Evolutionary conservation across 1,140 invertebrate species (phyloP).

Genomic region (Philaenus spumarius): DNA sequence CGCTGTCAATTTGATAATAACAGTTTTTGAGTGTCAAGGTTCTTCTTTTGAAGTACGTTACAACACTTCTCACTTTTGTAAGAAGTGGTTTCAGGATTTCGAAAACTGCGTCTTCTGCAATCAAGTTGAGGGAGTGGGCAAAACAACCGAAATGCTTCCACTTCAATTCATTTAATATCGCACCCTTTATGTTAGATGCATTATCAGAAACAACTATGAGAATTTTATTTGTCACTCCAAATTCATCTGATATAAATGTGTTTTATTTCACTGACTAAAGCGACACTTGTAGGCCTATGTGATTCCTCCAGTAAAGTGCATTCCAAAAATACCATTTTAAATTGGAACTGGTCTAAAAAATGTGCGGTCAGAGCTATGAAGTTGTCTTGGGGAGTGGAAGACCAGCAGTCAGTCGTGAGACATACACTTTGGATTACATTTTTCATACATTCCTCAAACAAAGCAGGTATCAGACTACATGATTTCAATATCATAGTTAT

Average conservation of each 20-base stretch:
- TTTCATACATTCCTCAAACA: neutral
- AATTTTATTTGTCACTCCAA: neutral
- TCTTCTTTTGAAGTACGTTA: constrained; percentile 5
- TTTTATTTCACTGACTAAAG: neutral
- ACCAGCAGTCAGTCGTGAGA: neutral
- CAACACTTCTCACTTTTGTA: neutral
- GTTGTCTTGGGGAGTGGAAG: neutral
- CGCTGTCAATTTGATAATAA: neutral
- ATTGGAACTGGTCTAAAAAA: neutral
- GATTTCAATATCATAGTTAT: no score
- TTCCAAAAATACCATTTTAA: neutral
- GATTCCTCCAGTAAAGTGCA: neutral
- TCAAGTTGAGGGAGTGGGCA: constrained; percentile 6
- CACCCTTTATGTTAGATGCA: neutral
- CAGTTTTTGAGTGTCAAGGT: neutral
- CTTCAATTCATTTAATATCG: neutral
- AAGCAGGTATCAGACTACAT: neutral
- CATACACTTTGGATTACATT: neutral
- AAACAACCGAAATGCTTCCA: no score
- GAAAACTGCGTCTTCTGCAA: neutral
- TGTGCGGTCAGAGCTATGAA: neutral
- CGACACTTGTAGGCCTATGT: neutral
- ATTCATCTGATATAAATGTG: neutral
- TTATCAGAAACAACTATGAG: constrained; percentile 1
- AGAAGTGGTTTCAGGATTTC: neutral